Percentiles rank a stretch among this genome's conserved stretches.
Conservation (phyloP, 2,113 vertebrate species). For the Orycteropus afer region DNA sequence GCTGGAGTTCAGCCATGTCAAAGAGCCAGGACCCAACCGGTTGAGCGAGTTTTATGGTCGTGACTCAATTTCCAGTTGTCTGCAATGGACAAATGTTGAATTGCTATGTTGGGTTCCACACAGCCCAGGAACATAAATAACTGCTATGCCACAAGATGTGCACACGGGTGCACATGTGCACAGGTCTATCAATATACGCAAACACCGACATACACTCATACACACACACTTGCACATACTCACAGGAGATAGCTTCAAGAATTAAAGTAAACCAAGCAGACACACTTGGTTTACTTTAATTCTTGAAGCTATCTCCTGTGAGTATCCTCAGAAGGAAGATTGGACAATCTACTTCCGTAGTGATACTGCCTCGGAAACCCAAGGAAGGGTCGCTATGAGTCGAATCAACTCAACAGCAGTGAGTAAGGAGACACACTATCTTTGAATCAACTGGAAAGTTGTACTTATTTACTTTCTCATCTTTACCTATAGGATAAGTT, state of each 20-base stretch:
- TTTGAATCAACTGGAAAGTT: not conserved
- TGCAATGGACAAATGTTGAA: not conserved
- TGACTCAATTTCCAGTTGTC: not conserved
- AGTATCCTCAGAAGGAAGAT: too few relatives aligned
- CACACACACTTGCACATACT: not conserved
- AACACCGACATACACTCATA: too few relatives aligned
- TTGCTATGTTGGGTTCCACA: not conserved
- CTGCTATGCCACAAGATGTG: not conserved
- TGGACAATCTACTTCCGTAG: too few relatives aligned
- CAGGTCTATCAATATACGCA: not conserved
- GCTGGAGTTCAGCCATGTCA: not conserved
- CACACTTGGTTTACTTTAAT: slow-evolving; percentile 32
- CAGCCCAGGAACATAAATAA: not conserved
- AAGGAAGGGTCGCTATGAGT: too few relatives aligned
- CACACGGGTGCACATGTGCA: not conserved
- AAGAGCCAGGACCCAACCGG: not conserved
- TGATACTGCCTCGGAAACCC: too few relatives aligned
- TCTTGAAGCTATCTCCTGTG: not conserved
- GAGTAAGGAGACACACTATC: not conserved
- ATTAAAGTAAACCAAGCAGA: slow-evolving; percentile 32
- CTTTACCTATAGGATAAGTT: not conserved
- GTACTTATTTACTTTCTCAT: not conserved
- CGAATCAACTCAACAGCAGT: too few relatives aligned
- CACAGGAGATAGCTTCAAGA: not conserved
- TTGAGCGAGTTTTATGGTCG: not conserved